A percentile compares a stretch with the other conserved stretches of the same genome.
Conservation (phyloP, 2,888 invertebrate species). For the Schrankia costaestrigalis region DNA sequence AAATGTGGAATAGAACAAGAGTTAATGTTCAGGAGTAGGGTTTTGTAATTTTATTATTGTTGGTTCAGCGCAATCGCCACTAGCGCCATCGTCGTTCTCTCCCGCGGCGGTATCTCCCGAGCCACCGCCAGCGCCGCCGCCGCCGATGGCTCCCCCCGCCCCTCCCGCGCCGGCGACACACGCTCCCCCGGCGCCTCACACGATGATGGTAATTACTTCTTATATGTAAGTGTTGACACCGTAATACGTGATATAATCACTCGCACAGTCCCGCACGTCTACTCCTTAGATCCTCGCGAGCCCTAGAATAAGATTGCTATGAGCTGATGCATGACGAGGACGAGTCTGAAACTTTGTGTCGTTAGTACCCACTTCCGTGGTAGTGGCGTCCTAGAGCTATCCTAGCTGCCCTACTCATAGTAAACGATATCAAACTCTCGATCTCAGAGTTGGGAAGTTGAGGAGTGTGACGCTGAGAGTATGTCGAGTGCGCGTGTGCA, state of each 20-base stretch:
- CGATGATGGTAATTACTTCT: constrained; percentile 81
- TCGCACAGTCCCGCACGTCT: constrained; percentile 72
- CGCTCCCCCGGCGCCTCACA: constrained; percentile 71
- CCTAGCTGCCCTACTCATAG: constrained; percentile 57
- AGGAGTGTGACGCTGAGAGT: constrained; percentile 78
- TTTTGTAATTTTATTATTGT: not conserved
- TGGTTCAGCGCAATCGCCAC: constrained; percentile 74
- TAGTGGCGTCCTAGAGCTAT: constrained; percentile 41
- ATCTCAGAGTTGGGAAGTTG: constrained; percentile 79
- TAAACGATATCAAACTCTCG: constrained; percentile 73
- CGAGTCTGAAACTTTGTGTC: constrained; percentile 28
- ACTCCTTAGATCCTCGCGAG: constrained; percentile 39
- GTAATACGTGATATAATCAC: constrained; percentile 77
- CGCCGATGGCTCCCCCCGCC: constrained; percentile 61
- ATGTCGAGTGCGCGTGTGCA: constrained; percentile 80
- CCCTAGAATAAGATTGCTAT: constrained; percentile 39
- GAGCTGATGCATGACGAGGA: constrained; percentile 55
- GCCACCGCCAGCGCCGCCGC: constrained; percentile 81
- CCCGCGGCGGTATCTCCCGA: constrained; percentile 81
- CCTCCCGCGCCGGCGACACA: constrained; percentile 64
- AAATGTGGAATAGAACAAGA: too few relatives aligned
- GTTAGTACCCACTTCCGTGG: constrained; percentile 39
- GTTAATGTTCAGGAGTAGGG: too few relatives aligned
- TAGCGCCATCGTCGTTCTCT: constrained; percentile 81
- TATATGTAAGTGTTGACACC: constrained; percentile 81